Evolutionary conservation across 2,797 vertebrate species (phyloP).

Genomic region (Champsocephalus esox): DNA sequence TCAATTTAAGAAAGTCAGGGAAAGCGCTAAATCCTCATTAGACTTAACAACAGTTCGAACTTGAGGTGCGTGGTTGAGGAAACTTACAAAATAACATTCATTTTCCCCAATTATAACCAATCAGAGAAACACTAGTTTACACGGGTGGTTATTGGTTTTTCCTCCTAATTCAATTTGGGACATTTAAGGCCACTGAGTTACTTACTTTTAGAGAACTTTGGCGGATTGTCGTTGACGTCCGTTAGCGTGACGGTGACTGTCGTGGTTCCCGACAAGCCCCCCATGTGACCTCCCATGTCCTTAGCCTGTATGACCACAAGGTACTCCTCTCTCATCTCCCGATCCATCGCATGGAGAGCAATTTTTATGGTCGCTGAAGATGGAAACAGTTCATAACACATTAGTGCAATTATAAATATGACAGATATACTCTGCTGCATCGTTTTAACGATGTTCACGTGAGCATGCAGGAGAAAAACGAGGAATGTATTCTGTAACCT

Average conservation of each 20-base stretch:
- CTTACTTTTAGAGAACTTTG: slow-evolving; percentile 98
- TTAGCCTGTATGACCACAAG: slow-evolving; percentile 99
- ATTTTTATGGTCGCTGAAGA: slow-evolving; percentile 96
- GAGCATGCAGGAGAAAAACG: slow-evolving; percentile 10
- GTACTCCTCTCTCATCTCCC: slow-evolving; percentile 98
- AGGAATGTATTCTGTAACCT: slow-evolving; percentile 45
- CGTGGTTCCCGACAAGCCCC: slow-evolving; percentile 96
- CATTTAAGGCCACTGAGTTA: background rate
- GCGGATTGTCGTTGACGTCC: slow-evolving; percentile 98
- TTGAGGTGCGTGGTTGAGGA: slow-evolving; percentile 45
- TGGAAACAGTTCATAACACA: slow-evolving; percentile 64
- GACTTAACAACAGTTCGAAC: slow-evolving; percentile 25
- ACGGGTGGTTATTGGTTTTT: slow-evolving; percentile 23
- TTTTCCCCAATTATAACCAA: slow-evolving; percentile 54
- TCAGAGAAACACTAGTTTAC: slow-evolving; percentile 39
- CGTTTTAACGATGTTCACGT: slow-evolving; percentile 47
- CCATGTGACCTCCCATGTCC: slow-evolving; percentile 99
- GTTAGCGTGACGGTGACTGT: slow-evolving; percentile 95
- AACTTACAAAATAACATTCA: slow-evolving; percentile 43
- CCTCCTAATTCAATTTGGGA: slow-evolving; percentile 30
- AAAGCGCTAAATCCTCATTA: slow-evolving; percentile 43
- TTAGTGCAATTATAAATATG: slow-evolving; percentile 65
- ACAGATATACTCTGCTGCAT: slow-evolving; percentile 49
- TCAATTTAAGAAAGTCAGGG: slow-evolving; percentile 14
- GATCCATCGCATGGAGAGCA: slow-evolving; percentile 97